These are phyloP conservation scores for Calyptommatus sinebrachiatus DNA, from an alignment of 2,113 vertebrate species.

Conservation along the genomic window DNA sequence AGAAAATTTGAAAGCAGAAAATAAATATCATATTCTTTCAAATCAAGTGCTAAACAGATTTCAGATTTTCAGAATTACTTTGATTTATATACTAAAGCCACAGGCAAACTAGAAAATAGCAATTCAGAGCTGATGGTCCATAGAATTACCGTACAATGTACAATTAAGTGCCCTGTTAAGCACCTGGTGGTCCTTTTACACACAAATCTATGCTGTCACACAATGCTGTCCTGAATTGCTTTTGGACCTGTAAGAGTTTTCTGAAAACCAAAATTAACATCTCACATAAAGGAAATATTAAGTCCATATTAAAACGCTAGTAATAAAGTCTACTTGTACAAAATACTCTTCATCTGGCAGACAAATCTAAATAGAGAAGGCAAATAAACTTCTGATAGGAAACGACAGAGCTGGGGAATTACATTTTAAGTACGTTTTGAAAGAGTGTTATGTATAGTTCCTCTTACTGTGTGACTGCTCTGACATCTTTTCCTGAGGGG, in stretches of 20 bases:
- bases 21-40: background rate
- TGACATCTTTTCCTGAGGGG: too few species aligned
- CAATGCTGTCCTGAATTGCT: too few species aligned
- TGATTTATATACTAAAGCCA: background rate
- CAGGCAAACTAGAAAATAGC: background rate
- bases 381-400: background rate
- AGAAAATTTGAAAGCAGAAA: background rate
- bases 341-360: background rate
- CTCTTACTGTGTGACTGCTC: too few species aligned
- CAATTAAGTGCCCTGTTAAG: background rate
- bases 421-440: too few species aligned
- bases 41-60: background rate
- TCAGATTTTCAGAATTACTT: background rate
- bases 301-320: background rate
- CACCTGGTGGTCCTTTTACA: background rate
- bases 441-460: too few species aligned
- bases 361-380: background rate
- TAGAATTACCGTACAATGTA: background rate
- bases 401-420: too few species aligned
- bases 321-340: background rate
- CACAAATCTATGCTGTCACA: background rate
- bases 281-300: background rate
- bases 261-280: background rate
- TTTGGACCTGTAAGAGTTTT: background rate
- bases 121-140: background rate